These are phyloP conservation scores for Lysandra coridon DNA, from an alignment of 2,888 invertebrate species.

Conservation along the genomic window DNA sequence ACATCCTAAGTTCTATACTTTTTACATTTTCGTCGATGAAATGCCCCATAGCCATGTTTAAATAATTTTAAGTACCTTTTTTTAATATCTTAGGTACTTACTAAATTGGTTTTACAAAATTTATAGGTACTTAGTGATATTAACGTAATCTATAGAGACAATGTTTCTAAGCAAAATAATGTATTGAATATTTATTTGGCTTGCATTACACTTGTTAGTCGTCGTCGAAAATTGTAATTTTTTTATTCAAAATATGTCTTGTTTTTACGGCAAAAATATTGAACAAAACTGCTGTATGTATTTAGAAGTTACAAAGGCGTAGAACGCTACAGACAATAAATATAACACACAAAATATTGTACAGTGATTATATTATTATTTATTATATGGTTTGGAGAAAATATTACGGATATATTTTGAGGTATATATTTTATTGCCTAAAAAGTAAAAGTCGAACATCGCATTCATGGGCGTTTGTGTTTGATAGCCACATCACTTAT, in stretches of 20 bases:
- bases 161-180: neutral
- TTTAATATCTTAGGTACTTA: neutral
- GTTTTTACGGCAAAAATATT: neutral
- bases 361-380: slow-evolving; percentile 32
- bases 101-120: neutral
- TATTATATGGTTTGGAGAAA: neutral
- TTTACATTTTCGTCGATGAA: neutral
- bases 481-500: neutral
- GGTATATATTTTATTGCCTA: too few species aligned
- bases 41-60: neutral
- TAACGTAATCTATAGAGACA: neutral
- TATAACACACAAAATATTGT: slow-evolving; percentile 39
- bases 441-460: neutral
- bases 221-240: neutral
- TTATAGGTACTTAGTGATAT: neutral
- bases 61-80: neutral
- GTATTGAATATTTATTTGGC: neutral
- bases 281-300: neutral
- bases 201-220: neutral
- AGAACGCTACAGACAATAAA: slow-evolving; percentile 32
- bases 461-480: neutral
- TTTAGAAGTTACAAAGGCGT: neutral
- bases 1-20: neutral
- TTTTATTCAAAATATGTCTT: neutral
- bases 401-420: too few species aligned